Percentiles rank a stretch among this genome's conserved stretches.
phyloP scores from a whole-genome alignment of 1,140 invertebrate species.

The Aplysia californica region DNA sequence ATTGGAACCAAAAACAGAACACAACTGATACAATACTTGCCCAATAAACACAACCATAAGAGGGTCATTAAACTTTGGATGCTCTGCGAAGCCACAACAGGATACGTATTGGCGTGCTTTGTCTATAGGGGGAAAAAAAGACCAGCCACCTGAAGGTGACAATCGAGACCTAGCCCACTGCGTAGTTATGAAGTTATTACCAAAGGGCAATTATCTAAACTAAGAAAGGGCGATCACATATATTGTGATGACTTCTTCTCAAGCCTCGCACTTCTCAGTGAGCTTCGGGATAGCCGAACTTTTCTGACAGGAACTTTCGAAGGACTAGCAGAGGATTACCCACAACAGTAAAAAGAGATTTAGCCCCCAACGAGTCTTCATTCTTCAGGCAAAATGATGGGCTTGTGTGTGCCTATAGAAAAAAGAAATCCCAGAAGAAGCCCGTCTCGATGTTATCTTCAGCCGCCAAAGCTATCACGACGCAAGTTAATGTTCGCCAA shows the following conservation, averaged over 20 bases:
- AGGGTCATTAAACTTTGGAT: not conserved
- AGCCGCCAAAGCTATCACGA: not conserved
- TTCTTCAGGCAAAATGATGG: not conserved
- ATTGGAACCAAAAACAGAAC: not conserved
- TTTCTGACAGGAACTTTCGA: not conserved
- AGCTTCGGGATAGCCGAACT: not conserved
- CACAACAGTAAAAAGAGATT: not conserved
- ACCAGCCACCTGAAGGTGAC: not conserved
- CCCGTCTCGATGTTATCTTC: not conserved
- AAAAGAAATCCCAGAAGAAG: slow-evolving; percentile 1
- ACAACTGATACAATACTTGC: not conserved
- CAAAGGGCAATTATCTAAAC: not conserved
- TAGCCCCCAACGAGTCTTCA: not conserved
- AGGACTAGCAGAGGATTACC: not conserved
- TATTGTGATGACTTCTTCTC: not conserved
- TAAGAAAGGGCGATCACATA: not conserved
- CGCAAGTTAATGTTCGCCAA: not conserved
- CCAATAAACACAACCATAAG: not conserved
- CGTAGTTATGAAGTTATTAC: not conserved
- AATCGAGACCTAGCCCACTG: not conserved
- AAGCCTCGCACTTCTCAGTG: not conserved
- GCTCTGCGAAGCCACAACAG: not conserved
- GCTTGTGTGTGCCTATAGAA: not conserved
- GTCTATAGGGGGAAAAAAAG: not conserved
- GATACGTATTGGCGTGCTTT: not conserved